Evolutionary conservation across 2,797 vertebrate species (phyloP).

Genomic region (Helostoma temminkii): DNA sequence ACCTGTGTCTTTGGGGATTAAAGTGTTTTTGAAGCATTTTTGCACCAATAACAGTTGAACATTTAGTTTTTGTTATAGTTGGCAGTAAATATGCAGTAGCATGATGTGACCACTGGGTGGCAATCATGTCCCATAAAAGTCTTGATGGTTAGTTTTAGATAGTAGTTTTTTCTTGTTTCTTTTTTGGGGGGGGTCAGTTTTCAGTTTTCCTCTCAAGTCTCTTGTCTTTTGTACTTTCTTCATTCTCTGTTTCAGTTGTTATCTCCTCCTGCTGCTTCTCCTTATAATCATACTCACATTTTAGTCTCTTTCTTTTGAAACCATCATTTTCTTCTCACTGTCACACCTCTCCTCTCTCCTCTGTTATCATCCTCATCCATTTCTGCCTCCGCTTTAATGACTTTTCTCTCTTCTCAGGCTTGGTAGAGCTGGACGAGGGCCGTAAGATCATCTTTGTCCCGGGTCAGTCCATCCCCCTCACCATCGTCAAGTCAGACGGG

Average conservation of each 20-base stretch:
- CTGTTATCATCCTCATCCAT: neutral
- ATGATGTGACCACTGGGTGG: conserved; percentile 57
- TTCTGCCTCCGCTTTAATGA: neutral
- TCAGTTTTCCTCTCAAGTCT: neutral
- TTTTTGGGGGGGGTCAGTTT: neutral
- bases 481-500: conserved; percentile 94
- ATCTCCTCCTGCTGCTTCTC: neutral
- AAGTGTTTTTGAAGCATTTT: neutral
- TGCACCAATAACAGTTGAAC: neutral
- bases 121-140: conserved; percentile 45
- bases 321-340: neutral
- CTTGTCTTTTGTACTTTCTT: neutral
- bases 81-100: neutral
- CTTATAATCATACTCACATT: neutral
- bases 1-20: neutral
- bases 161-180: fast-evolving
- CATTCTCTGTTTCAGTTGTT: neutral
- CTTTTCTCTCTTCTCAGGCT: conserved; percentile 75
- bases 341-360: too few relatives aligned
- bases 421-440: conserved; percentile 91
- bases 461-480: conserved; percentile 91
- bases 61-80: too few relatives aligned
- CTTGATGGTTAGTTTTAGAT: fast-evolving
- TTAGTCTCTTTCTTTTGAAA: neutral
- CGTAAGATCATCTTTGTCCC: conserved; percentile 92